A percentile compares a stretch with the other conserved stretches of the same genome.
Evolutionary conservation across 2,888 invertebrate genomes (phyloP).

Genomic region (Drepanosiphum platanoidis): DNA sequence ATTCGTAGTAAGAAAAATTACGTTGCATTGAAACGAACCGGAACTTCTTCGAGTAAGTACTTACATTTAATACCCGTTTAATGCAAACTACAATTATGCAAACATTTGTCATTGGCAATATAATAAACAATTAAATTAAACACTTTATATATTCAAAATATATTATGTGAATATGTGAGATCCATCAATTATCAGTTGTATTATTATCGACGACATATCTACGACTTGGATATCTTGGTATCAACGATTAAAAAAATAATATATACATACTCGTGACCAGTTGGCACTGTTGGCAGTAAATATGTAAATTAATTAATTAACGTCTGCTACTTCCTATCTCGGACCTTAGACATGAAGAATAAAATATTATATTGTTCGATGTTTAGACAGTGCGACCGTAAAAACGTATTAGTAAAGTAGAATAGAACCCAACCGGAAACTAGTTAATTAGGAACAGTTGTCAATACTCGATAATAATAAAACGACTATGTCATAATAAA

Average conservation of each 20-base stretch:
- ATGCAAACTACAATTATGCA: background rate
- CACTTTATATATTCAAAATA: no score
- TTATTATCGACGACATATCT: background rate
- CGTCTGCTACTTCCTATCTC: background rate
- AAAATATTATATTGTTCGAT: background rate
- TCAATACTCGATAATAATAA: constrained; percentile 40
- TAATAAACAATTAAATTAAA: no score
- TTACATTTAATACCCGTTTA: background rate
- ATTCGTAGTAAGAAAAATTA: background rate
- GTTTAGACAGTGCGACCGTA: background rate
- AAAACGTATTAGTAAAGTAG: background rate
- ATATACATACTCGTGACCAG: no score
- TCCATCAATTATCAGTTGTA: no score
- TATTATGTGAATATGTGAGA: no score
- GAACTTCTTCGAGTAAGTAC: background rate
- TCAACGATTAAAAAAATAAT: background rate
- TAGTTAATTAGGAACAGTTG: constrained; percentile 54
- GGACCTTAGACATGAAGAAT: no score
- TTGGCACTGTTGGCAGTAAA: no score
- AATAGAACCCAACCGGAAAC: constrained; percentile 28
- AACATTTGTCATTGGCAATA: no score
- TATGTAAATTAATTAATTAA: constrained; percentile 8
- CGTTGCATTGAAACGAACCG: background rate
- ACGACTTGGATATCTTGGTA: background rate
- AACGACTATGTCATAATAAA: constrained; percentile 1